Percentiles rank a stretch among this genome's conserved stretches.
Conservation (phyloP, 2,888 invertebrate species). For the Argyra leucocephala region DNA sequence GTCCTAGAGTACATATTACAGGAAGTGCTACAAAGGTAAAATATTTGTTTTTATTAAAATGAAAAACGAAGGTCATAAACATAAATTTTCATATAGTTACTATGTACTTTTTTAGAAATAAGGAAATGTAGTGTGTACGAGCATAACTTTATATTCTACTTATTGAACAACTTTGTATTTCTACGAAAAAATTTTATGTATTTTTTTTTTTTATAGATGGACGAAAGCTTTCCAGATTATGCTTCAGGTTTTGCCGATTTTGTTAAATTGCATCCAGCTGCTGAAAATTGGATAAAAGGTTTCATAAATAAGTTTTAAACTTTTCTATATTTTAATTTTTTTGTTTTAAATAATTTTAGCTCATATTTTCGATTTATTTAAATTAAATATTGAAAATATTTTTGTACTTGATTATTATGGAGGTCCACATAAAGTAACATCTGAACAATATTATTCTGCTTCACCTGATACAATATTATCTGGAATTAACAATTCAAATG, state of each 20-base stretch:
- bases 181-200: constrained; percentile 10
- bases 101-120: too few species aligned
- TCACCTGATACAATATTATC: constrained; percentile 19
- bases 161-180: too few species aligned
- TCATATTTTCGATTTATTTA: constrained; percentile 70
- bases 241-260: constrained; percentile 30
- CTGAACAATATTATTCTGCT: constrained; percentile 30
- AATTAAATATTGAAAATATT: constrained; percentile 63
- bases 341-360: constrained; percentile 46
- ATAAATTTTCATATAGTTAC: too few species aligned
- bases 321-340: background rate
- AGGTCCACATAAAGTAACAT: constrained; percentile 49
- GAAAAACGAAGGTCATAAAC: too few species aligned
- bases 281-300: constrained; percentile 34
- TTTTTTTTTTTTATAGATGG: constrained; percentile 26
- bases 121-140: too few species aligned
- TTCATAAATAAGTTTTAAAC: background rate
- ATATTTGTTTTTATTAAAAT: too few species aligned
- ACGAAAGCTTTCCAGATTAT: constrained; percentile 27
- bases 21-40: constrained; percentile 20
- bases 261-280: constrained; percentile 38
- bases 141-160: too few species aligned
- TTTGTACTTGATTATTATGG: constrained; percentile 73
- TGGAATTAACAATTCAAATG: background rate
- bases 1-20: constrained; percentile 22